Conservation (phyloP, 2,797 vertebrate genomes). For the Anniella stebbinsi region DNA sequence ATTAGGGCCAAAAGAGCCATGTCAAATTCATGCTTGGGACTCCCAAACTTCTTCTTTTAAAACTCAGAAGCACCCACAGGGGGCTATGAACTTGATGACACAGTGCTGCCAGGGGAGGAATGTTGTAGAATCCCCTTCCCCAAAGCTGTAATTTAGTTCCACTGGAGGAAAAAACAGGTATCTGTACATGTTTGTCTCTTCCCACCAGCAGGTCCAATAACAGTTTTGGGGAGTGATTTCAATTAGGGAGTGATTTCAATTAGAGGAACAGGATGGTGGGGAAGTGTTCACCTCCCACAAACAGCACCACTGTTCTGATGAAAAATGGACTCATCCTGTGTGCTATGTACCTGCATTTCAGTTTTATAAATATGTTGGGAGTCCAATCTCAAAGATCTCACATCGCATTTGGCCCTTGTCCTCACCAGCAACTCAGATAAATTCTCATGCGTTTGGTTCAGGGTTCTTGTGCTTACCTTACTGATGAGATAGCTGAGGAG, state of each 20-base stretch:
- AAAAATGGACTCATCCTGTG: background rate
- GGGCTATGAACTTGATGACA: background rate
- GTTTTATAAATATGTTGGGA: background rate
- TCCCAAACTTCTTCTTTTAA: background rate
- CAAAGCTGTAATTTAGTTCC: background rate
- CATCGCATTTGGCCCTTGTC: background rate
- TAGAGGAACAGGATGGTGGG: background rate
- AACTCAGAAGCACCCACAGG: background rate
- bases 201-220: background rate
- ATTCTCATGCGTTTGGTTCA: no score
- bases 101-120: background rate
- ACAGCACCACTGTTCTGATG: background rate
- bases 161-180: background rate
- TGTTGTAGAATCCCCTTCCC: background rate
- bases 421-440: background rate
- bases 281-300: background rate
- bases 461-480: no score
- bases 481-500: no score
- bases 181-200: background rate
- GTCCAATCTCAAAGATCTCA: background rate
- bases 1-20: background rate
- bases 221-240: background rate
- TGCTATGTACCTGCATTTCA: background rate
- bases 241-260: background rate
- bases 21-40: no score